Percentiles rank a stretch among this genome's conserved stretches.
Conservation (phyloP, 2,797 vertebrate species). For the Aplochiton taeniatus region DNA sequence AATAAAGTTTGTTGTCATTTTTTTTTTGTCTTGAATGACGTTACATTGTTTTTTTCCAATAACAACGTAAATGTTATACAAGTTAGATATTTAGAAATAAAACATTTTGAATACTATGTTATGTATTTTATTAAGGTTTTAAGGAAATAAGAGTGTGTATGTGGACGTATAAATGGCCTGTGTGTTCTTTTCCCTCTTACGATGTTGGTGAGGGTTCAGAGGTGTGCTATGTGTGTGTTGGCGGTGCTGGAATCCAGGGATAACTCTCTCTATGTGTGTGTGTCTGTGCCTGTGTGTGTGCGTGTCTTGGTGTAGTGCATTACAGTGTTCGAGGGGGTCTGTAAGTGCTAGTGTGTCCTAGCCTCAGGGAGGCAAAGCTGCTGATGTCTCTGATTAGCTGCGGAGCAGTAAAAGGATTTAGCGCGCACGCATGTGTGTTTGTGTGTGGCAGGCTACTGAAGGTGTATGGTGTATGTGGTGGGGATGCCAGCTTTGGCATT, state of each 20-base stretch:
- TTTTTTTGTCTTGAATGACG: too few species aligned
- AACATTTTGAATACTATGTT: too few species aligned
- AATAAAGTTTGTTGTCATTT: too few species aligned
- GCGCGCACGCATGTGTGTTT: slow-evolving; percentile 25
- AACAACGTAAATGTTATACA: too few species aligned
- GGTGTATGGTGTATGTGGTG: slow-evolving; percentile 52
- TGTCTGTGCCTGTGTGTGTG: slow-evolving; percentile 16
- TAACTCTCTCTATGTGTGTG: neutral
- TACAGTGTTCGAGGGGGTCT: slow-evolving; percentile 1
- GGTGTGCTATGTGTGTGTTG: too few species aligned
- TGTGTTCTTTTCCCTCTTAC: too few species aligned
- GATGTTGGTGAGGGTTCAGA: too few species aligned
- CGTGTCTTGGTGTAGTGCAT: slow-evolving; percentile 4
- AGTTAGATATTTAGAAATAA: too few species aligned
- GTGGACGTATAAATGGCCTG: too few species aligned
- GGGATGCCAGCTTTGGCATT: slow-evolving; percentile 63
- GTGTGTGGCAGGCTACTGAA: slow-evolving; percentile 22
- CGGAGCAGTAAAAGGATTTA: slow-evolving; percentile 74
- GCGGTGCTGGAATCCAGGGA: neutral
- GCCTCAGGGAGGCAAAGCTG: slow-evolving; percentile 66
- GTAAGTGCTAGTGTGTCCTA: slow-evolving; percentile 46
- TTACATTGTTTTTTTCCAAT: too few species aligned
- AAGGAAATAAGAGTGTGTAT: too few species aligned
- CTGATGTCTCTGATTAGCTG: slow-evolving; percentile 70
- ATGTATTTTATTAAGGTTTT: too few species aligned